Base-by-base conservation (phyloP, 2,888 invertebrate genomes). In the Caenorhabditis sp. region DNA sequence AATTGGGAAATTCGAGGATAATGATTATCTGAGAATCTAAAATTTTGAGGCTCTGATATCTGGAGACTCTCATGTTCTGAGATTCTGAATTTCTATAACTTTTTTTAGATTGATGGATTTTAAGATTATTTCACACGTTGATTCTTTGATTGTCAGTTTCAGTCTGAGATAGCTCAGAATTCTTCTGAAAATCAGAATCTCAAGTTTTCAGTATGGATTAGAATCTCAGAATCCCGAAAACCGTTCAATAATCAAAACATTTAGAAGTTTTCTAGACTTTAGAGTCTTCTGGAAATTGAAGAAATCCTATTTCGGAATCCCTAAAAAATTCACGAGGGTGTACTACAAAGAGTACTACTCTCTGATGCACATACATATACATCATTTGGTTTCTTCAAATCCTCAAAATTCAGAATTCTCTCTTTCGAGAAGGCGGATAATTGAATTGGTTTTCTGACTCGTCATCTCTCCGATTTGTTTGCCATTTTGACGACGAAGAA, bases 401-500 rank as follows among this genome's bases (percentile, higher is more conserved):
- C 44, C 41, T 54, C 28, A 68, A 44, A 59, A 59, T 68, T 76
- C 68, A 76, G 56, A 76, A 76, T 56, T 28, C 75, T 63, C 22
- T 61, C 51, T 26, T 24, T 63, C 58, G 75, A 19, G 31, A 63
- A 26, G 56, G 38, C n/a, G 26, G 68, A 68, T 79, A 79, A 79
- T 79, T 79, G 79, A 70, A 79, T 79, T 79, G 63, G 70, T 64
- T 70, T 24, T 75, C 58, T 35, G 75, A 51, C 12, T 19, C 47
- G 24, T 26, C 68, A 19, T 22, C 44, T 44, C 28, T 16, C 31
- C 63, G 79, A 79, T 79, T 79, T 64, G 70, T 70, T 70, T 76
- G 75, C 75, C 75, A 59, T 68, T 76, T 68, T 68, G 66, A 64
- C 47, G 56, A 28, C 61, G 64, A 51, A 54, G 38, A 68, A 16